Percentiles rank a stretch among this genome's conserved stretches.
phyloP scores from a whole-genome alignment of 2,113 vertebrate species.

The Myiozetetes cayanensis region DNA sequence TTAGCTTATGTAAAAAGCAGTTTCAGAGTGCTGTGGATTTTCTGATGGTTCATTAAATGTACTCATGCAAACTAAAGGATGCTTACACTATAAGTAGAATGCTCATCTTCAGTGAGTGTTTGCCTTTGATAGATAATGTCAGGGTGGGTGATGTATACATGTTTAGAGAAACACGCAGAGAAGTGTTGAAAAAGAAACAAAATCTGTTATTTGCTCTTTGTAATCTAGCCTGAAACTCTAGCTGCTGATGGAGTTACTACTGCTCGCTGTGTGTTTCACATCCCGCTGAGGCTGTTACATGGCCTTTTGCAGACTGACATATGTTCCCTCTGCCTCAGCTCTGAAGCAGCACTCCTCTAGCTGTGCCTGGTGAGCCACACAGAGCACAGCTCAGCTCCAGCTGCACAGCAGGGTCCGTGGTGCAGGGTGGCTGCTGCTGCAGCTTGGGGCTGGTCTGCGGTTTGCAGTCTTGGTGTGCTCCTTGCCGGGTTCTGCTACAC shows the following conservation, averaged over 20 bases:
- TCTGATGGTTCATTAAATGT: constrained; percentile 27
- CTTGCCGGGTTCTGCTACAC: neutral
- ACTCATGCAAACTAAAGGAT: neutral
- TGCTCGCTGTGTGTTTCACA: neutral
- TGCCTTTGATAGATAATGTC: neutral
- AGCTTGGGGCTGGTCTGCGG: neutral
- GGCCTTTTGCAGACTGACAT: constrained; percentile 35
- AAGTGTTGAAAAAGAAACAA: neutral
- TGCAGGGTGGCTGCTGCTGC: neutral
- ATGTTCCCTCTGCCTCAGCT: neutral
- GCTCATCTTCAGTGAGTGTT: constrained; percentile 11
- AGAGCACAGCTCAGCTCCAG: neutral
- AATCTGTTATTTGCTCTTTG: neutral
- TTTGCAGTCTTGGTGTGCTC: neutral
- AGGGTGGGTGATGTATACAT: neutral
- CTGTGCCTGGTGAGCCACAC: neutral
- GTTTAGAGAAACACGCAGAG: neutral
- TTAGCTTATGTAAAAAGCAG: constrained; percentile 27
- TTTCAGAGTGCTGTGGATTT: neutral
- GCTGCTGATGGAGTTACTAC: neutral
- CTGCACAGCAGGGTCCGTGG: neutral
- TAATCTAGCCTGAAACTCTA: neutral
- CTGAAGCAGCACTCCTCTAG: neutral
- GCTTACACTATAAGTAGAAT: neutral
- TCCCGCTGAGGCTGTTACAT: neutral